These are phyloP conservation scores for Tychaedon coryphoeus DNA, from an alignment of 2,113 vertebrate species.

Conservation along the genomic window DNA sequence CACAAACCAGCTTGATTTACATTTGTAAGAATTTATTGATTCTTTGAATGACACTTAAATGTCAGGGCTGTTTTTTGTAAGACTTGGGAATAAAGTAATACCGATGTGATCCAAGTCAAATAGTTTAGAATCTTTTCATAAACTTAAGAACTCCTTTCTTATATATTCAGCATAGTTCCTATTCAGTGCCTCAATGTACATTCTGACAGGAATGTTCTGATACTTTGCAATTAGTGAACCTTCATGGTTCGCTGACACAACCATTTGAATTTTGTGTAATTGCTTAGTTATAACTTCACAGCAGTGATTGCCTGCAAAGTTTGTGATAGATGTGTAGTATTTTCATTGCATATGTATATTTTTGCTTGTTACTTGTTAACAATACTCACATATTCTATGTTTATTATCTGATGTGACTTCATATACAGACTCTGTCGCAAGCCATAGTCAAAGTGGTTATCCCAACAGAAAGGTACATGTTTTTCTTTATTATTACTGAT, in stretches of 20 bases:
- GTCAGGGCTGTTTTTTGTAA: constrained; percentile 70
- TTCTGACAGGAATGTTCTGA: constrained; percentile 79
- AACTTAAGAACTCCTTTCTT: constrained; percentile 74
- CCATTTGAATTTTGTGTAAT: constrained; percentile 79
- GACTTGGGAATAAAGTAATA: constrained; percentile 77
- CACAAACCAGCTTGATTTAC: constrained; percentile 72
- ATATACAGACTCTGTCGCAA: constrained; percentile 99
- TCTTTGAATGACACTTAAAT: constrained; percentile 73
- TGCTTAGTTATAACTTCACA: constrained; percentile 84
- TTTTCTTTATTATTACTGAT: constrained; percentile 99
- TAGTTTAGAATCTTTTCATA: constrained; percentile 67
- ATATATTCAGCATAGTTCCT: constrained; percentile 74
- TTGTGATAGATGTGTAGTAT: constrained; percentile 87
- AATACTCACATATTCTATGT: constrained; percentile 99
- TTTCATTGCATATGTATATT: constrained; percentile 98
- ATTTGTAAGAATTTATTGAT: constrained; percentile 69
- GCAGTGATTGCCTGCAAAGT: constrained; percentile 86
- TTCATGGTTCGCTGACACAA: constrained; percentile 76
- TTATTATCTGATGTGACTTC: constrained; percentile 99
- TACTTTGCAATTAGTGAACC: constrained; percentile 78
- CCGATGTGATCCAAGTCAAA: constrained; percentile 63
- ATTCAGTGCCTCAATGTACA: constrained; percentile 75
- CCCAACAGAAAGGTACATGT: constrained; percentile 99
- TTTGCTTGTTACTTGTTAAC: constrained; percentile 99
- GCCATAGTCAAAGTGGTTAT: constrained; percentile 99